Evolutionary conservation across 2,113 vertebrate genomes (phyloP).

Genomic region (Ceratotherium simum): DNA sequence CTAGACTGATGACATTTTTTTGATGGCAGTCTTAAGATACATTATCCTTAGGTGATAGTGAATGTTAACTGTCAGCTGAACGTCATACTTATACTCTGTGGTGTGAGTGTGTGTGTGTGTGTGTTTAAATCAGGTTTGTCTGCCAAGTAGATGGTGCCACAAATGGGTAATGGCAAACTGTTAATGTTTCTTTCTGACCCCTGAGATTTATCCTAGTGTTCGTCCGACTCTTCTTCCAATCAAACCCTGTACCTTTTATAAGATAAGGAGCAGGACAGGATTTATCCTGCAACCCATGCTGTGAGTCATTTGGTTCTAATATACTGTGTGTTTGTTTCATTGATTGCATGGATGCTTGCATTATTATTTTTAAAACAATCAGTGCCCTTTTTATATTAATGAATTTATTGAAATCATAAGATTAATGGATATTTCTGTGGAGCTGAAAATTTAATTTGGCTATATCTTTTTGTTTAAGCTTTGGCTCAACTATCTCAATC

Average conservation of each 20-base stretch:
- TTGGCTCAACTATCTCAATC: slow-evolving; percentile 40
- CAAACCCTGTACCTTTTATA: background rate
- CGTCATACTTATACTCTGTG: background rate
- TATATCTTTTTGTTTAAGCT: background rate
- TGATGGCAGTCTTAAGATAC: slow-evolving; percentile 21
- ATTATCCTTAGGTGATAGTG: slow-evolving; percentile 26
- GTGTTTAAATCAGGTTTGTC: slow-evolving; percentile 41
- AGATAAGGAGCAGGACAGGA: background rate
- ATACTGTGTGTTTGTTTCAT: slow-evolving; percentile 34
- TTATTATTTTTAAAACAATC: slow-evolving; percentile 67
- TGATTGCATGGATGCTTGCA: slow-evolving; percentile 40
- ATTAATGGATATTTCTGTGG: slow-evolving; percentile 69
- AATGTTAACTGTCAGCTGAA: slow-evolving; percentile 24
- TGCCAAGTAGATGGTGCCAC: background rate
- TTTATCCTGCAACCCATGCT: background rate
- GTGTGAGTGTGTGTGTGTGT: background rate
- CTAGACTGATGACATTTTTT: slow-evolving; percentile 42
- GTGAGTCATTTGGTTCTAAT: slow-evolving; percentile 23
- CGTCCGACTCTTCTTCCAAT: background rate
- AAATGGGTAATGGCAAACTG: background rate
- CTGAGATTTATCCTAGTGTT: slow-evolving; percentile 14
- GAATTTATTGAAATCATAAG: slow-evolving; percentile 55
- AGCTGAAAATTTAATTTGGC: slow-evolving; percentile 73
- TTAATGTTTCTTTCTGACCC: slow-evolving; percentile 28
- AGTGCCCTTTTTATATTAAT: slow-evolving; percentile 74